Percentiles rank a stretch among this genome's conserved stretches.
These are phyloP conservation scores for Sinocyclocheilus anshuiensis DNA, from an alignment of 2,113 vertebrate species.

Conservation along the genomic window DNA sequence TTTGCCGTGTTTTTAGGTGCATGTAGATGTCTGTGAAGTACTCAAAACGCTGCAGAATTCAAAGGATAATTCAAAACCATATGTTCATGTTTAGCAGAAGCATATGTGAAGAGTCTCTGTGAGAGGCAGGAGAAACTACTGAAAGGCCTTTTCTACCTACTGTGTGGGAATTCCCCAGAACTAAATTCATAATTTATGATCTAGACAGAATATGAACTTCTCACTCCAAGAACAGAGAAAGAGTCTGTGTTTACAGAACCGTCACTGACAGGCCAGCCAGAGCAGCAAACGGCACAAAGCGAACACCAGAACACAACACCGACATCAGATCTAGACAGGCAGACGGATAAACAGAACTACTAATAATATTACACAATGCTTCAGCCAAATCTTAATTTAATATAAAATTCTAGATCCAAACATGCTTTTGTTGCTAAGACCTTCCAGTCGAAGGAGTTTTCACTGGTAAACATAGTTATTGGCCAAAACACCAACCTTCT, in stretches of 20 bases:
- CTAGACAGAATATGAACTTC: constrained; percentile 41
- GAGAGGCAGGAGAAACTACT: constrained; percentile 8
- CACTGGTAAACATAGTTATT: background rate
- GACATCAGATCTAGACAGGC: background rate
- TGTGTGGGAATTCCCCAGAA: constrained; percentile 40
- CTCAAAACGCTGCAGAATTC: background rate
- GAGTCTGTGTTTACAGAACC: constrained; percentile 15
- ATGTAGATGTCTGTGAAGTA: background rate
- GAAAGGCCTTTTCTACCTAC: constrained; percentile 34
- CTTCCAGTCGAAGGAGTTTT: background rate
- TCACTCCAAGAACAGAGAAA: constrained; percentile 39
- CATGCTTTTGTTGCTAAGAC: background rate
- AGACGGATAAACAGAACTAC: background rate
- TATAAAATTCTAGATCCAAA: background rate
- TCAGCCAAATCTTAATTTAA: constrained; percentile 15
- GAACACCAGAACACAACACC: background rate
- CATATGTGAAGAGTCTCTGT: constrained; percentile 19
- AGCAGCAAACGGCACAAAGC: background rate
- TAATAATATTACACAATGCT: background rate
- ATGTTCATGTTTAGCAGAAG: background rate
- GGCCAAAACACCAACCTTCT: background rate
- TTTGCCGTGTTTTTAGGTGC: background rate
- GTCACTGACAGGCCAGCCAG: background rate
- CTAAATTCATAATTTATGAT: constrained; percentile 43
- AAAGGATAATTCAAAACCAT: constrained; percentile 11